Evolutionary conservation across 1,140 invertebrate genomes (phyloP), one percentile per base, ranked within the genome.

Genomic region (Drosophila kurseongensis): DNA sequence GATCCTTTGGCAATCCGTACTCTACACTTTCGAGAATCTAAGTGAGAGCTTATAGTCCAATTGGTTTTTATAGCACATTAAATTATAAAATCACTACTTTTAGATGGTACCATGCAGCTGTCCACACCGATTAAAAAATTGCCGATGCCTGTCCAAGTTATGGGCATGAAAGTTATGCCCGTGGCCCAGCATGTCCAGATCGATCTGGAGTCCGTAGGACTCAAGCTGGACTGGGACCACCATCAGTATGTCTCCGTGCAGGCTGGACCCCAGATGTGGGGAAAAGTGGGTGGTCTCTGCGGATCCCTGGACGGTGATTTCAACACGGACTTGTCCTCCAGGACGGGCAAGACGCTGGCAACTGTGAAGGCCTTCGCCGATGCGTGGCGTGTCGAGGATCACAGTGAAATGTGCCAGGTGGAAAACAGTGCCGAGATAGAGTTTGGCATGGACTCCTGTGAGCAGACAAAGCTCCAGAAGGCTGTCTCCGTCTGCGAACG

Each of bases 271-370:
- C 94, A 93, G 23, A 88, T 97, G 40, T 97, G 96, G 95, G 96
- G 96, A 85, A 95, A 95, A 75, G 96, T 96, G 0, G 94, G 94
- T 71, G 97, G 97, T 47, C 92, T 98, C 0, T 98, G 97, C 90
- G 97, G 97, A 0, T 94, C 92, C 5, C 93, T 97, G 58, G 96
- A 98, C 92, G 96, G 96, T 0, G 93, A 95, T 68, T 81, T 91
- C 4, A 91, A 92, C 5, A 96, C 97, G 80, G 97, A 98, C 91
- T 93, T 97, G 42, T 90, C 92, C 14, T 94, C 93, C 0, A 94
- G 94, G 79, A 94, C 95, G 59, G 95, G 95, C 2, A 92, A 78
- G 10, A 78, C 73, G 10, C 44, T 91, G 42, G 78, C 89, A 56
- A 91, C 90, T 1, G 60, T 85, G 0, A 85, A 79, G 58, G 88